Evolutionary conservation across 2,113 vertebrate species (phyloP), one percentile per base, ranked within the genome.

Genomic region (Cyprinodon brontotheroides): DNA sequence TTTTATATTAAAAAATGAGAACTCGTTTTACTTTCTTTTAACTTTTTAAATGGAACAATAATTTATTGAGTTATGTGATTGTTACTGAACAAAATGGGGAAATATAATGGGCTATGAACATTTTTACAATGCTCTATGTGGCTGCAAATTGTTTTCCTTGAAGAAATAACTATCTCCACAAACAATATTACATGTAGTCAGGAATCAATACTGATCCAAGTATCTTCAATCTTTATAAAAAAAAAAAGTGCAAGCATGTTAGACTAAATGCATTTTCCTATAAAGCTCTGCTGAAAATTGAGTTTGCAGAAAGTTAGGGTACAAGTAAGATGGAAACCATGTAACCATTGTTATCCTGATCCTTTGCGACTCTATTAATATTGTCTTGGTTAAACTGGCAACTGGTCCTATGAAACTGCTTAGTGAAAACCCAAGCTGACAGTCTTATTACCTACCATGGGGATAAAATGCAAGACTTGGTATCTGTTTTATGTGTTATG

Each of bases 371-470:
- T 65, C 4, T 57, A 14, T 57, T 57, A 57, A 57, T 22, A 22
- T 15, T 37, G 40, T 45, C n/a, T 17, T 7, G 63, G 2, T 43
- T 63, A 66, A 80, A 14, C 65, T 61, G 64, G 41, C 29, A 66
- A 41, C 20, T 70, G 29, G 50, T n/a, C 17, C 20, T n/a, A 20
- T 57, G 7, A 57, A 20, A 15, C 50, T 65, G 68, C 66, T 9
- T 13, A 36, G 22, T 79, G 61, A 72, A 15, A 68, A 65, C 72
- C 40, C 1, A 69, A 50, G 65, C 41, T 68, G 20, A 60, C 50
- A 57, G 64, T 72, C 73, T 41, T 40, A 50, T 64, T 79, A 50
- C 71, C 60, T 17, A 37, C 17, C 48, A 8, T 64, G 72, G 75
- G 37, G 41, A 61, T 73, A 38, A 70, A 66, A 68, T 48, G 9